Conservation (phyloP, 2,888 invertebrate genomes). For the Drosophila histrio region DNA sequence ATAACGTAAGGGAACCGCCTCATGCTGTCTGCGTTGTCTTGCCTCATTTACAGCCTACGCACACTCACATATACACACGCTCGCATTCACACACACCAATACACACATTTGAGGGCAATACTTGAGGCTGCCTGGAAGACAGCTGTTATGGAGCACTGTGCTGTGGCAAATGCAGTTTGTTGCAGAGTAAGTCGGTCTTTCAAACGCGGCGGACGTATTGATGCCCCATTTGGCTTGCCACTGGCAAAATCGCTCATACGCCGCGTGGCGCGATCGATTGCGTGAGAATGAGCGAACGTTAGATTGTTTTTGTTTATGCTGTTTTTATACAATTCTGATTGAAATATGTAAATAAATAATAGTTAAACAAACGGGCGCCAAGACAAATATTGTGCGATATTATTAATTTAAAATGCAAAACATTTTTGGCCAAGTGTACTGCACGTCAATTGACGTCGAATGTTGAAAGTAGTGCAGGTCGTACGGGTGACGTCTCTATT, state of each 20-base stretch:
- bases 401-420: slow-evolving; percentile 48
- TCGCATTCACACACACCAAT: slow-evolving; percentile 3
- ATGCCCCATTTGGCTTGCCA: slow-evolving; percentile 18
- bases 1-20: slow-evolving; percentile 26
- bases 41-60: slow-evolving; percentile 74
- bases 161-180: slow-evolving; percentile 52
- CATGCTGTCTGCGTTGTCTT: slow-evolving; percentile 61
- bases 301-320: slow-evolving; percentile 1
- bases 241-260: slow-evolving; percentile 59
- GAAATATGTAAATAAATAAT: slow-evolving; percentile 73
- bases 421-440: slow-evolving; percentile 42
- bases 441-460: slow-evolving; percentile 51
- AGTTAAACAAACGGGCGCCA: slow-evolving; percentile 52
- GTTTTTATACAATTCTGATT: slow-evolving; percentile 52
- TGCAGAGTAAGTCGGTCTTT: slow-evolving; percentile 78
- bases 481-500: slow-evolving; percentile 33
- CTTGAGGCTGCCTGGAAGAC: slow-evolving; percentile 67
- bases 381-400: slow-evolving; percentile 59
- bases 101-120: neutral
- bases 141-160: slow-evolving; percentile 62
- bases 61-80: slow-evolving; percentile 34
- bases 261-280: slow-evolving; percentile 62
- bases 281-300: slow-evolving; percentile 26
- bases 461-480: slow-evolving; percentile 31
- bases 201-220: slow-evolving; percentile 64